Evolutionary conservation across 2,797 vertebrate genomes (phyloP).

Genomic region (Columba guinea): DNA sequence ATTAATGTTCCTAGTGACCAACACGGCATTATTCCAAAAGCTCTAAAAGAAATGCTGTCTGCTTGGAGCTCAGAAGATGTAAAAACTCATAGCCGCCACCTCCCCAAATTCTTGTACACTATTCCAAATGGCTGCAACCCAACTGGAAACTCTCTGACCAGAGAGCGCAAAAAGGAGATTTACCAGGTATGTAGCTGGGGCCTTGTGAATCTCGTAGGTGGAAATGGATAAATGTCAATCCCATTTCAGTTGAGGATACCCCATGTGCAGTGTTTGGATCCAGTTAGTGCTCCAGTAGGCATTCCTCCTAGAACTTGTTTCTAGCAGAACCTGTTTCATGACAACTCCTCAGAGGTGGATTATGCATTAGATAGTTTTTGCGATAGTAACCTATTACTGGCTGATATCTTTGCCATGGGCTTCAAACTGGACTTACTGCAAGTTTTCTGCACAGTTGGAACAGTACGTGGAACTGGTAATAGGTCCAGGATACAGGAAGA

Average conservation of each 20-base stretch:
- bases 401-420: not conserved
- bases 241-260: not conserved
- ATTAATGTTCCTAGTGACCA: slow-evolving; percentile 86
- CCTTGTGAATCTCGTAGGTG: not conserved
- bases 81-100: slow-evolving; percentile 54
- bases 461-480: not conserved
- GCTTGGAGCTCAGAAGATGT: slow-evolving; percentile 82
- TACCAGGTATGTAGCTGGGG: slow-evolving; percentile 79
- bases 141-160: slow-evolving; percentile 87
- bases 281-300: not conserved
- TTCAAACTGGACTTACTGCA: not conserved
- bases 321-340: not conserved
- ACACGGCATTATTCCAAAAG: slow-evolving; percentile 86
- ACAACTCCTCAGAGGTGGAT: not conserved
- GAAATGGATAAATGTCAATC: not conserved
- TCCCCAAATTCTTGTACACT: slow-evolving; percentile 87
- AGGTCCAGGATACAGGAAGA: not conserved
- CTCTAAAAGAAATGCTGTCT: slow-evolving; percentile 81
- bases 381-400: not conserved
- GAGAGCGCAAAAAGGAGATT: slow-evolving; percentile 85
- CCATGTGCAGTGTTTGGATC: not conserved
- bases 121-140: slow-evolving; percentile 93
- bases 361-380: not conserved
- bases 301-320: not conserved
- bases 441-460: not conserved